Base-by-base conservation (phyloP, 2,113 vertebrate species). In the Galemys pyrenaicus region DNA sequence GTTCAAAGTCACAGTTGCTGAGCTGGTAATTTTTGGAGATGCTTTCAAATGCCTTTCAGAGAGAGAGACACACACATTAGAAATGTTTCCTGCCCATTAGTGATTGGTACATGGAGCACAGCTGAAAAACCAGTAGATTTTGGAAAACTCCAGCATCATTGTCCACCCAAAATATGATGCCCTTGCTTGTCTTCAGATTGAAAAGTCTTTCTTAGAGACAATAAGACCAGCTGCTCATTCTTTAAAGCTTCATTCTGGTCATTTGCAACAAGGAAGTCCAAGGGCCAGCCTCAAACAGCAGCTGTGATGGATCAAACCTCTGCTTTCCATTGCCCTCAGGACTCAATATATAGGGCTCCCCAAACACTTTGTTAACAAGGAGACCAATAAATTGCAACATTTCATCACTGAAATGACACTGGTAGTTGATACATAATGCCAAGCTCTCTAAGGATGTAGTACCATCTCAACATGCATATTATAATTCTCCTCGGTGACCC, bases 251-350 rank as follows among this genome's bases (percentile, higher is more conserved):
- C 2, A 9, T 19, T 20, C 9, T 62, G 15, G 19, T 65, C 15
- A 39, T 28, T 26, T 37, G 41, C 70, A 64, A 64, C 32, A 58
- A 39, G 32, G 10, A 85, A n/a, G 9, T 11, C 3, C 0, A 2
- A 73, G 19, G 5, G 8, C 24, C 6, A 22, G 6, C 1, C 0
- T 8, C 0, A 3, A 5, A 17, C 9, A 60, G 13, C 10, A 35
- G 0, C 46, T 2, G 3, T 6, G 44, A 1, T 2, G 2, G 16
- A 35, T 37, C 13, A 70, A 17, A 44, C 0, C 20, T 46, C 24
- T 78, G n/a, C 54, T 78, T 84, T 39, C 46, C 20, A 32, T 20
- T 62, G 37, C 73, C 58, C 35, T 30, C 6, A 24, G n/a, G 19
- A 20, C 9, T 4, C 49, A 11, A 39, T 0, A 32, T 1, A 46